Evolutionary conservation across 2,113 vertebrate genomes (phyloP), one percentile per base, ranked within the genome.

Genomic region (Oreochromis tanganicae): DNA sequence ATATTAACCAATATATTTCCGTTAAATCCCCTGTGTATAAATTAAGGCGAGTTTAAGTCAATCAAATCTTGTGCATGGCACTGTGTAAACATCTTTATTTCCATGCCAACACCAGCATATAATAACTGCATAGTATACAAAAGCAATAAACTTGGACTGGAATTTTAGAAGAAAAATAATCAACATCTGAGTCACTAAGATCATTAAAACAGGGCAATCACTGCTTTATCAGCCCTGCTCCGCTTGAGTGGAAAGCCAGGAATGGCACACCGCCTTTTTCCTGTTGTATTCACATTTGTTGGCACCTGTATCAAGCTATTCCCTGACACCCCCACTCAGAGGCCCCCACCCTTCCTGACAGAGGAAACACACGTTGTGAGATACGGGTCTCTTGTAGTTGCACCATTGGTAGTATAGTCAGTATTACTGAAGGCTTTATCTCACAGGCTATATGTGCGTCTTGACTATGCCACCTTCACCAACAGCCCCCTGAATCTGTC

Each of bases 291-390:
- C 13, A 32, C 38, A 79, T 55, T 84, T 84, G 81, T 14, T 83
- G 84, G 36, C 52, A 78, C 80, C 78, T 85, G 54, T 82, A 59
- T 55, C 63, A 80, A 55, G 38, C 27, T 16, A 24, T 83, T 43
- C 82, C 32, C 78, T 6, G 2, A 56, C 59, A 73, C n/a, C 81
- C 63, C 43, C 36, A 55, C 68, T 79, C 57, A 66, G 75, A 55
- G 81, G 61, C 54, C 59, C 59, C 84, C 90, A 41, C 93, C 91
- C 89, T 95, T 96, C 95, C 95, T 94, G 91, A 91, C 13, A 43
- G 68, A 92, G 94, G 91, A 95, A 95, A 79, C 89, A 84, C 88
- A 85, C 86, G 83, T 88, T 89, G 73, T 79, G 52, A 82, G 84
- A 91, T 88, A 87, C 71, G 59, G 68, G 84, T 41, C 63, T 86